Conservation (phyloP, 2,888 invertebrate species). For the Zhuqinia jingwanae region DNA sequence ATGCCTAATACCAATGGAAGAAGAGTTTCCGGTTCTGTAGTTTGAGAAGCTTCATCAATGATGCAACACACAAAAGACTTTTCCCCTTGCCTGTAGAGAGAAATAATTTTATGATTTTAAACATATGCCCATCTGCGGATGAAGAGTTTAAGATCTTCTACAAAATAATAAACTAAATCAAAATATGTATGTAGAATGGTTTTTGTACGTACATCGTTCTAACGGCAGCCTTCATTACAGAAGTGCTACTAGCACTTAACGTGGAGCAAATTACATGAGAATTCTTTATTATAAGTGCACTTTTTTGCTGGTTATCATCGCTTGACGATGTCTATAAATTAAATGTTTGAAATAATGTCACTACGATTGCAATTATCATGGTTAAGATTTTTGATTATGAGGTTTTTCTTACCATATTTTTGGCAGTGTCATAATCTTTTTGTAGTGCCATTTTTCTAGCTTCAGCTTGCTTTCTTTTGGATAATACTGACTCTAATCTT, state of each 20-base stretch:
- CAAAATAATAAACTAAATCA: too few relatives aligned
- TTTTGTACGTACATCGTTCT: not conserved
- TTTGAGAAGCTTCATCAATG: constrained; percentile 94
- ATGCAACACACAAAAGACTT: constrained; percentile 86
- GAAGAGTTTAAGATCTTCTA: too few relatives aligned
- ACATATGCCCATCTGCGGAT: too few relatives aligned
- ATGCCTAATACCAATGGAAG: constrained; percentile 90
- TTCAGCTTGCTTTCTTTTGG: not conserved
- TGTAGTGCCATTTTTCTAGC: not conserved
- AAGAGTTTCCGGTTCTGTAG: constrained; percentile 90
- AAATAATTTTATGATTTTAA: too few relatives aligned
- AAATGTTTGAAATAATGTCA: not conserved
- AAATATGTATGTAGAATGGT: not conserved
- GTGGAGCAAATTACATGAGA: constrained; percentile 49
- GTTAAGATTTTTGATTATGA: not conserved
- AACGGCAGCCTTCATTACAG: constrained; percentile 4
- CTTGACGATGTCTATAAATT: not conserved
- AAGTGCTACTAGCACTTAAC: constrained; percentile 38
- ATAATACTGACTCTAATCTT: not conserved
- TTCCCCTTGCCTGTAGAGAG: not conserved
- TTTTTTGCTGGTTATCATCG: not conserved
- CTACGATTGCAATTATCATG: not conserved
- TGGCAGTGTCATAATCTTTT: not conserved
- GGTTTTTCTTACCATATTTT: not conserved
- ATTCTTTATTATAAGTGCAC: not conserved